phyloP scores from a whole-genome alignment of 1,140 invertebrate genomes.

The Hycleus phaleratus region DNA sequence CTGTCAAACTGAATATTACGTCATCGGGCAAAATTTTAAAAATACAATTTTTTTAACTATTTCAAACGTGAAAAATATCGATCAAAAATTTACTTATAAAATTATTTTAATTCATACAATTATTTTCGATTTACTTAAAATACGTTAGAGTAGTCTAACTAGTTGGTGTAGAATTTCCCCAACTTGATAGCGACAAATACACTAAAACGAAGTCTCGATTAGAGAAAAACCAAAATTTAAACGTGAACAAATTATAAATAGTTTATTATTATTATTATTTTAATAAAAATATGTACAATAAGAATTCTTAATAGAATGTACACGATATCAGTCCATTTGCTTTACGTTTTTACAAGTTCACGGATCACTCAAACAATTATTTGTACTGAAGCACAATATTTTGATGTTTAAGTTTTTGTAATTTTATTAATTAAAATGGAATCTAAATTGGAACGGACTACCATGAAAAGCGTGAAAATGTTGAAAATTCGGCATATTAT shows the following conservation, averaged over 20 bases:
- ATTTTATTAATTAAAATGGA: conserved; percentile 73
- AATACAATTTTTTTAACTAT: no score
- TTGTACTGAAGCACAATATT: background rate
- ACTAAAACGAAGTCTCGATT: background rate
- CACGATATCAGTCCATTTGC: conserved; percentile 9
- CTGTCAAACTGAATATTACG: no score
- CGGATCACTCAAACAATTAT: no score
- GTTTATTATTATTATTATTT: conserved; percentile 8
- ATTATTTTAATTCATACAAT: no score
- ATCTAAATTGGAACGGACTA: conserved; percentile 91
- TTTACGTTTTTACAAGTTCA: no score
- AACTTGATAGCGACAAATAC: background rate
- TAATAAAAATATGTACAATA: conserved; percentile 13
- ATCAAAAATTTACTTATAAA: no score
- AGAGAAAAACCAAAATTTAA: background rate
- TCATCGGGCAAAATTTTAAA: no score
- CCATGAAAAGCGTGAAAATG: conserved; percentile 82
- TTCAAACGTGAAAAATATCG: no score
- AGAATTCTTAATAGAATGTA: conserved; percentile 7
- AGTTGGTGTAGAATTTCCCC: background rate
- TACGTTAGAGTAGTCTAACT: no score
- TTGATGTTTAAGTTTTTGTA: background rate
- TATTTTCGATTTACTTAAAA: no score
- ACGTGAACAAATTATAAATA: conserved; percentile 8
- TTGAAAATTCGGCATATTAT: conserved; percentile 55